Percentiles rank a stretch among this genome's conserved stretches.
Conservation (phyloP, 1,140 invertebrate species). For the Olivierus martensii region DNA sequence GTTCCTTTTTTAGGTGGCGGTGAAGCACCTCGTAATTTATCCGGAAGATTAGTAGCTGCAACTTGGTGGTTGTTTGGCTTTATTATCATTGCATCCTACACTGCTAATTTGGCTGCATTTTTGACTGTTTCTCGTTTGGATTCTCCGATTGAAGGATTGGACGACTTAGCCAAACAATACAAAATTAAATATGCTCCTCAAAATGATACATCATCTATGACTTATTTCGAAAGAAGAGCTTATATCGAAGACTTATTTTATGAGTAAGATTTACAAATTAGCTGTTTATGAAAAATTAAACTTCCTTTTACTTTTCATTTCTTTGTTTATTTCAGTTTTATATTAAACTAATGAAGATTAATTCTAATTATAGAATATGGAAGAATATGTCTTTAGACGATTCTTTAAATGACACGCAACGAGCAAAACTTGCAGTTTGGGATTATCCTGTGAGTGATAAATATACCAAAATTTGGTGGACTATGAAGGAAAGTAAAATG, state of each 20-base stretch:
- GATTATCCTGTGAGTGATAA: conserved; percentile 97
- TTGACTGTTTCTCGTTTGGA: conserved; percentile 84
- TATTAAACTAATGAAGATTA: not conserved
- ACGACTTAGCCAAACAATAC: conserved; percentile 86
- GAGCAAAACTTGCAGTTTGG: conserved; percentile 91
- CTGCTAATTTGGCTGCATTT: conserved; percentile 90
- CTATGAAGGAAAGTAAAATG: conserved; percentile 79
- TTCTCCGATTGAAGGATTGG: conserved; percentile 78
- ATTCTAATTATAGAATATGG: conserved; percentile 60
- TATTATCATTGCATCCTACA: conserved; percentile 96
- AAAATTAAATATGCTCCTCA: conserved; percentile 84
- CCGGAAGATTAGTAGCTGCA: conserved; percentile 78
- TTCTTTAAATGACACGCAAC: conserved; percentile 68
- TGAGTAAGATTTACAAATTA: conserved; percentile 46
- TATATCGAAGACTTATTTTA: conserved; percentile 90
- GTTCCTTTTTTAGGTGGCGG: conserved; percentile 52
- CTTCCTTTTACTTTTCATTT: not conserved
- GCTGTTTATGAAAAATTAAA: not conserved
- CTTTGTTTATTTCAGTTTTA: too few relatives aligned
- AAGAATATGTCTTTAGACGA: conserved; percentile 95
- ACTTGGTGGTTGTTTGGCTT: conserved; percentile 98
- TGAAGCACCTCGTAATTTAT: conserved; percentile 89
- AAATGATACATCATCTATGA: conserved; percentile 68
- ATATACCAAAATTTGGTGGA: conserved; percentile 96
- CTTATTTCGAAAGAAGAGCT: conserved; percentile 91